Base-by-base conservation (phyloP, 2,113 vertebrate genomes). In the Phocoena sinus region DNA sequence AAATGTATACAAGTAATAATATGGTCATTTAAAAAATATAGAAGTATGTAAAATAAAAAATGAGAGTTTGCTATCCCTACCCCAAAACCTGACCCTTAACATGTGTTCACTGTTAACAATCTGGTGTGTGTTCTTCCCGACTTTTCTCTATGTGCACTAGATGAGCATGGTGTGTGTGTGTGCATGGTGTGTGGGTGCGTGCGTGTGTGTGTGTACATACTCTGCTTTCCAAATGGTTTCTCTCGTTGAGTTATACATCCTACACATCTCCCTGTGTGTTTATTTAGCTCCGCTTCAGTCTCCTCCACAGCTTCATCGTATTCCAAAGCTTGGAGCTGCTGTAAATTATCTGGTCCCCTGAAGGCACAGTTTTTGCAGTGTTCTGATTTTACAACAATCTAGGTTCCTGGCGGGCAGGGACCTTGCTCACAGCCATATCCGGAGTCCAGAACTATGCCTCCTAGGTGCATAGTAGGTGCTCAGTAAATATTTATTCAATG, bases 351-450 rank as follows among this genome's bases (percentile, higher is more conserved):
- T 10, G 3, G 53, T 26, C 4, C 67, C 53, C 4, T 8, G 50
- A 14, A 17, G 6, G 0, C 0, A 10, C 0, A 1, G 4, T 18
- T 7, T 89, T 26, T 53, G 13, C 17, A 3, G 67, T 28, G 82
- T 11, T 50, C 41, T 2, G 20, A 58, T 18, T 63, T 65, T 33
- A 18, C 33, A 23, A 7, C 17, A 33, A 1, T 3, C 2, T 8
- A 21, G 8, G 21, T 21, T 56, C 77, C 71, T 71, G 21, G 28
- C 31, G 33, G 71, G 21, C 68, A 63, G 15, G 47, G 65, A 9
- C 33, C 6, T 60, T 3, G 21, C 47, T 90, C 36, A n/a, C 1
- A 0, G 31, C 8, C 4, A 5, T 10, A 3, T 79, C 87, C 25
- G 47, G 44, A 58, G 44, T 33, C 53, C 36, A 36, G 84, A 79